Evolutionary conservation across 1,140 invertebrate genomes (phyloP).

Genomic region (Caligus rogercresseyi): DNA sequence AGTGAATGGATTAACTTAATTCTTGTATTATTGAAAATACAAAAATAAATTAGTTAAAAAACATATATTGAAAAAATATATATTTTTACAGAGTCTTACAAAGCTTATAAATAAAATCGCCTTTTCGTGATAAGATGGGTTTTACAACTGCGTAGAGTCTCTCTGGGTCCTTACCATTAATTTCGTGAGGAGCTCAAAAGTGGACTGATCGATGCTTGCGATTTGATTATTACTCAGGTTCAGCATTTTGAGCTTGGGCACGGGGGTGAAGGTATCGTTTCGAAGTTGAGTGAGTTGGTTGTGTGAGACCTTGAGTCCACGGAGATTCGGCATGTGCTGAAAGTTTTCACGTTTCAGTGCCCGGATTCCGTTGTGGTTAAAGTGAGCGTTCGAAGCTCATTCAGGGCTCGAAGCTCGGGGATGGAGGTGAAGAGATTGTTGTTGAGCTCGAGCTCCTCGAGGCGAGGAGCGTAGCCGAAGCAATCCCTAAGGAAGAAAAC

Average conservation of each 20-base stretch:
- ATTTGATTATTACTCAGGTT: slow-evolving; percentile 71
- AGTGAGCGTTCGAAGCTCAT: slow-evolving; percentile 19
- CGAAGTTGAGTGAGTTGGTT: slow-evolving; percentile 69
- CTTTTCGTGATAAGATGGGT: too few species aligned
- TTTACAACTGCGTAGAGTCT: too few species aligned
- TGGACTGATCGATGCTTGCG: slow-evolving; percentile 52
- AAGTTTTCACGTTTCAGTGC: slow-evolving; percentile 56
- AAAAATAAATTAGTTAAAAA: too few species aligned
- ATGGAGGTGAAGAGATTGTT: not conserved
- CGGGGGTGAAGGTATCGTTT: slow-evolving; percentile 52
- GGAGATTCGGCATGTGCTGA: slow-evolving; percentile 53
- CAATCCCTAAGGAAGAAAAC: not conserved
- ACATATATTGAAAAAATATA: too few species aligned
- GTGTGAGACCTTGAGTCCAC: slow-evolving; percentile 63
- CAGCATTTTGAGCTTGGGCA: slow-evolving; percentile 52
- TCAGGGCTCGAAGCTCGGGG: not conserved
- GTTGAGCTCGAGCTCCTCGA: not conserved
- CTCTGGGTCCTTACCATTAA: slow-evolving; percentile 35
- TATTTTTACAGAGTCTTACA: too few species aligned
- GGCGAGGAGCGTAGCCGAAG: not conserved
- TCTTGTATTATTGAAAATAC: too few species aligned
- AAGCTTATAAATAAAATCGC: too few species aligned
- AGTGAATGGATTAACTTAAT: too few species aligned
- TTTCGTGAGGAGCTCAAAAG: slow-evolving; percentile 55
- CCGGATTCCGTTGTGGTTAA: slow-evolving; percentile 35